phyloP scores from a whole-genome alignment of 2,888 invertebrate genomes.

The Ditula angustiorana region DNA sequence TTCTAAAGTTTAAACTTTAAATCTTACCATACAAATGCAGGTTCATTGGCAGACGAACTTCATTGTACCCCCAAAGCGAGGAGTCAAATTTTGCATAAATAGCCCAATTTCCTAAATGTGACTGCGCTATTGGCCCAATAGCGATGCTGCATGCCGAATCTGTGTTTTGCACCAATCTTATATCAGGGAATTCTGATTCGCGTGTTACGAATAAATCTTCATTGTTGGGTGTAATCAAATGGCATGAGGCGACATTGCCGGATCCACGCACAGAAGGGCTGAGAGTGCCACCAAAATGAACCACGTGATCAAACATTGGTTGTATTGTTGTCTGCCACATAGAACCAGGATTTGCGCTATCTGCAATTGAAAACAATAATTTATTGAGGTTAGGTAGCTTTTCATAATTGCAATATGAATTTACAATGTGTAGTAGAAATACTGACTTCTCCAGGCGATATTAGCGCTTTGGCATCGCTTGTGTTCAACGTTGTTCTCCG shows the following conservation, averaged over 20 bases:
- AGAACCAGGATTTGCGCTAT: conserved; percentile 8
- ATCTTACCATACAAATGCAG: conserved; percentile 36
- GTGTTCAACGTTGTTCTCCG: conserved; percentile 22
- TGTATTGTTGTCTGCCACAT: conserved; percentile 22
- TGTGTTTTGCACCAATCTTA: conserved; percentile 13
- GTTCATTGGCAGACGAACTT: conserved; percentile 36
- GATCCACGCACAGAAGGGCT: conserved; percentile 21
- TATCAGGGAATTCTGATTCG: conserved; percentile 31
- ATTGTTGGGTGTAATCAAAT: conserved; percentile 38
- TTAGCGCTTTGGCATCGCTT: conserved; percentile 33
- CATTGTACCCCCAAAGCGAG: conserved; percentile 12
- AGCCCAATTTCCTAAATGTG: conserved; percentile 35
- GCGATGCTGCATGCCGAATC: conserved; percentile 29
- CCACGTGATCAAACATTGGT: conserved; percentile 31
- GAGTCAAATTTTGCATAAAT: conserved; percentile 35
- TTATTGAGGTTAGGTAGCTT: background rate
- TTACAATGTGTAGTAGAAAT: background rate
- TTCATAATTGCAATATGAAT: background rate
- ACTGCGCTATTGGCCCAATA: conserved; percentile 34
- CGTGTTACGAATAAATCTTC: conserved; percentile 34
- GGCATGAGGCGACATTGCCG: conserved; percentile 24
- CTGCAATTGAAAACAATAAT: conserved; percentile 1
- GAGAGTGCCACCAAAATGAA: conserved; percentile 34
- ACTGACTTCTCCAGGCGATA: conserved; percentile 40
- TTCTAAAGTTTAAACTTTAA: no score